These are phyloP conservation scores for Desmodus rotundus DNA, from an alignment of 2,113 vertebrate genomes.

Conservation along the genomic window DNA sequence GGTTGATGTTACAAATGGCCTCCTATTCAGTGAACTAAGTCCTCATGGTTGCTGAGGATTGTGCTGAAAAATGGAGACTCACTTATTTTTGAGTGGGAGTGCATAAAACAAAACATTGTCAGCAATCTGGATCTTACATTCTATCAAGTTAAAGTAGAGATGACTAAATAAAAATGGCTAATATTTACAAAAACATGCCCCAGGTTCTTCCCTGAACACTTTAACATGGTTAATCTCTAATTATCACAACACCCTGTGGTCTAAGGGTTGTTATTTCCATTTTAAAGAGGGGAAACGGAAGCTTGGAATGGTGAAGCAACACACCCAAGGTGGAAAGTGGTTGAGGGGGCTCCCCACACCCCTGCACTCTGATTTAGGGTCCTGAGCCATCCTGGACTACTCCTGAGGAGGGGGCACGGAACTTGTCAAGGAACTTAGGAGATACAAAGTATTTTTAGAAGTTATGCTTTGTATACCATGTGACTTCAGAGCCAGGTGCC, in stretches of 20 bases:
- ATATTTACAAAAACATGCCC: neutral
- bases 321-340: neutral
- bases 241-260: neutral
- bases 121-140: neutral
- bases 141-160: neutral
- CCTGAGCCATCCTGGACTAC: neutral
- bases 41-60: neutral
- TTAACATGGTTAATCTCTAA: neutral
- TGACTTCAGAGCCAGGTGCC: neutral
- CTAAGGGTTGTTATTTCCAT: neutral
- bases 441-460: neutral
- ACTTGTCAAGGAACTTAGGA: neutral
- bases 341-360: neutral
- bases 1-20: neutral
- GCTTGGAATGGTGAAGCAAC: neutral
- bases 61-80: neutral
- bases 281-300: neutral
- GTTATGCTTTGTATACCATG: neutral
- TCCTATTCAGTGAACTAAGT: neutral
- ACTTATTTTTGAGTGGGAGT: neutral
- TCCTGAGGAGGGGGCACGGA: too few species aligned
- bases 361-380: neutral
- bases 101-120: neutral
- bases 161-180: neutral
- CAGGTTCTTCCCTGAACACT: neutral